Percentiles rank a stretch among this genome's conserved stretches.
Evolutionary conservation across 30 jellyfish, hydroid and myxozoan species (phyloP).

Genomic region (Euphysa ruthae): DNA sequence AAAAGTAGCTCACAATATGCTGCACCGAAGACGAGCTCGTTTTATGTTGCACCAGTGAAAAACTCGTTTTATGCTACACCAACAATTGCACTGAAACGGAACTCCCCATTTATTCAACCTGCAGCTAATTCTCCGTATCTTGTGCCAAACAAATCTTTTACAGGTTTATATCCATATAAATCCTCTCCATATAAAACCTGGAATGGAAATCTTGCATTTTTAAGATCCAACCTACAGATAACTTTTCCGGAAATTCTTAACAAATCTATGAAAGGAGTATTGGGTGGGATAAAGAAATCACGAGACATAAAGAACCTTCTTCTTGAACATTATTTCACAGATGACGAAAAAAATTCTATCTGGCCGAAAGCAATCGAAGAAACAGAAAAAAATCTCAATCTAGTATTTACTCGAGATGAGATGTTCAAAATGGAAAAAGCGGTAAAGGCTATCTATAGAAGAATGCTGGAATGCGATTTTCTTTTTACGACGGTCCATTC

Average conservation of each 20-base stretch:
- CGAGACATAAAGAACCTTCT: slow-evolving; percentile 1
- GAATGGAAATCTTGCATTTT: not conserved
- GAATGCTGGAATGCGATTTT: slow-evolving; percentile 23
- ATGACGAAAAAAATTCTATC: slow-evolving; percentile 8
- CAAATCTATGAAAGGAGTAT: not conserved
- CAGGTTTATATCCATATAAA: too few species aligned
- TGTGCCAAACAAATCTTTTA: too few species aligned
- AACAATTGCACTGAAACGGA: too few species aligned
- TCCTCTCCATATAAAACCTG: not conserved
- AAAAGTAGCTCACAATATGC: too few species aligned
- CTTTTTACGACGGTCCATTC: not conserved
- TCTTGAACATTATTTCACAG: slow-evolving; percentile 4
- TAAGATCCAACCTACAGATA: not conserved
- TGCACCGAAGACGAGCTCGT: too few species aligned
- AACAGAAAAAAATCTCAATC: slow-evolving; percentile 5
- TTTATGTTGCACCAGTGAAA: too few species aligned
- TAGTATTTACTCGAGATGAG: slow-evolving; percentile 3
- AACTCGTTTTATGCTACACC: too few species aligned
- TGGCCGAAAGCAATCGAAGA: slow-evolving; percentile 33
- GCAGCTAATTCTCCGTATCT: too few species aligned
- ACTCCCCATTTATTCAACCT: too few species aligned
- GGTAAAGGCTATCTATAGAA: slow-evolving; percentile 1
- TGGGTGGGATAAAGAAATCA: not conserved
- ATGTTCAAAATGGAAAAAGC: slow-evolving; percentile 21
- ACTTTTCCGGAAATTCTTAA: slow-evolving; percentile 19